Conservation (phyloP, 64 coral and sea anemone species). For the Porites australiensis region DNA sequence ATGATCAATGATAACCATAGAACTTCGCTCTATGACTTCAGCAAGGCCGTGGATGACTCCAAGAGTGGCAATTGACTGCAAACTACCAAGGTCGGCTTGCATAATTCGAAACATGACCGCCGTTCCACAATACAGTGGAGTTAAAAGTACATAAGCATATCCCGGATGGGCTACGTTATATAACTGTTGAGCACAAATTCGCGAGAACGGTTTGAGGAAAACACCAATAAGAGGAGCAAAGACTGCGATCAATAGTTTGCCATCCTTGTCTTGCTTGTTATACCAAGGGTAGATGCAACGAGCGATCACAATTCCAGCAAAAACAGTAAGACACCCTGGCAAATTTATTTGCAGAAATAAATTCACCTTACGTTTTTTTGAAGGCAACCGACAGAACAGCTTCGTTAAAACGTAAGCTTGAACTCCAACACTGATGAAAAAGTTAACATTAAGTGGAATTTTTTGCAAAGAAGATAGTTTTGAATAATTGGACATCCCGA, state of each 20-base stretch:
- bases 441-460: background rate
- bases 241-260: background rate
- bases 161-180: background rate
- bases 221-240: background rate
- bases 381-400: background rate
- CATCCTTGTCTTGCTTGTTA: background rate
- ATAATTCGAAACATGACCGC: background rate
- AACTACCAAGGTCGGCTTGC: background rate
- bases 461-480: too few relatives aligned
- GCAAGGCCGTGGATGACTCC: background rate
- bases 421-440: background rate
- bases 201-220: background rate
- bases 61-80: background rate
- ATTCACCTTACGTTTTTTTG: background rate
- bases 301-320: background rate
- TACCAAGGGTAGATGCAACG: background rate
- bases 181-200: background rate
- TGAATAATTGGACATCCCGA: background rate
- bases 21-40: conserved; percentile 10
- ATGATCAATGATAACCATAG: conserved; percentile 6
- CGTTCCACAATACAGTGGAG: background rate
- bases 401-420: background rate
- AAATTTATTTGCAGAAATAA: background rate
- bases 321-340: background rate
- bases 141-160: background rate